These are phyloP conservation scores for Phania funesta DNA, from an alignment of 2,888 invertebrate genomes.

Conservation along the genomic window DNA sequence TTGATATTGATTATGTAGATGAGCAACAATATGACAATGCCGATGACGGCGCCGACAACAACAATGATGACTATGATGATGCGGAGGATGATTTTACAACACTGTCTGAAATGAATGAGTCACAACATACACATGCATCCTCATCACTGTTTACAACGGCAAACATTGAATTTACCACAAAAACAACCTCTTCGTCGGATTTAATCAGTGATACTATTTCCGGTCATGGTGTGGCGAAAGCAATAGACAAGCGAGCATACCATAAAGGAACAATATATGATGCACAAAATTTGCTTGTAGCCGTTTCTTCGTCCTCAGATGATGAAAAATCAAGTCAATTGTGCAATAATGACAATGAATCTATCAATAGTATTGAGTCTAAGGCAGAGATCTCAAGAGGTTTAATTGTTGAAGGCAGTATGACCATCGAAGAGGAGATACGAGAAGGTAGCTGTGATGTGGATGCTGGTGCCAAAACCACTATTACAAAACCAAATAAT, in stretches of 20 bases:
- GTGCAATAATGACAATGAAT: constrained; percentile 81
- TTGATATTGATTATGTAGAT: constrained; percentile 69
- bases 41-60: constrained; percentile 73
- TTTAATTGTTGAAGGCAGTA: constrained; percentile 67
- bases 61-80: constrained; percentile 72
- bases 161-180: constrained; percentile 70
- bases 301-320: constrained; percentile 69
- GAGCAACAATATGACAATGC: constrained; percentile 70
- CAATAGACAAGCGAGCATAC: constrained; percentile 54
- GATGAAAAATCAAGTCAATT: constrained; percentile 80
- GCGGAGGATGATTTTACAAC: constrained; percentile 78
- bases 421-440: constrained; percentile 48
- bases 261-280: constrained; percentile 24
- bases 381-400: constrained; percentile 80
- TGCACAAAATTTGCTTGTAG: constrained; percentile 61
- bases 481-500: constrained; percentile 66
- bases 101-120: constrained; percentile 79
- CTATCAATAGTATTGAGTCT: constrained; percentile 81
- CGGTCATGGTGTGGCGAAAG: constrained; percentile 49
- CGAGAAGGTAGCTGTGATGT: constrained; percentile 76
- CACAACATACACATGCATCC: constrained; percentile 73
- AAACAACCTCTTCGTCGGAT: constrained; percentile 58
- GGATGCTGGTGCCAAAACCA: constrained; percentile 34
- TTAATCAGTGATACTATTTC: constrained; percentile 61
- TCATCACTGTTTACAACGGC: constrained; percentile 64